Conservation (phyloP, 2,113 vertebrate species). For the Callopanchax toddi region DNA sequence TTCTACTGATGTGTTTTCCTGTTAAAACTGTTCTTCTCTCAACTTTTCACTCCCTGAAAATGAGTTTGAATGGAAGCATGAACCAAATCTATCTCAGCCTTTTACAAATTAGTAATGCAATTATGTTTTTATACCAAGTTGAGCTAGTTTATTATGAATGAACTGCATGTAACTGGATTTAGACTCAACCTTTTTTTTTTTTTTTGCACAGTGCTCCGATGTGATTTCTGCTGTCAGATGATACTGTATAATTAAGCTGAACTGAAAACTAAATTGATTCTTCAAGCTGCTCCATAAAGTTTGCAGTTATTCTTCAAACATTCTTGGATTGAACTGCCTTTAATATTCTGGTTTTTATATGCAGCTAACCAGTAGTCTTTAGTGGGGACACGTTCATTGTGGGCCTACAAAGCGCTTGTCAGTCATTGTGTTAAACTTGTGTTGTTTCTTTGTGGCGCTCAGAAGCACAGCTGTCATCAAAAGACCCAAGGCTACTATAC, state of each 20-base stretch:
- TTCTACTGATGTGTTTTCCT: too few relatives aligned
- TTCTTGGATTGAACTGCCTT: conserved; percentile 41
- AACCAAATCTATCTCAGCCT: too few relatives aligned
- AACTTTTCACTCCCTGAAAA: too few relatives aligned
- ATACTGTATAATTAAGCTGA: background rate
- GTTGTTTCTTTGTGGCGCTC: conserved; percentile 70
- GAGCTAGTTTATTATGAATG: too few relatives aligned
- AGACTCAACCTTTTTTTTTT: background rate
- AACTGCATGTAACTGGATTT: background rate
- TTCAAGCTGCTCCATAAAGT: background rate
- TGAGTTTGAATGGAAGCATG: too few relatives aligned
- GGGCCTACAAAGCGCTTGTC: conserved; percentile 79
- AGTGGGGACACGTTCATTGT: conserved; percentile 69
- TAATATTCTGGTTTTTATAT: conserved; percentile 64
- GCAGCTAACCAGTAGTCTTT: conserved; percentile 67
- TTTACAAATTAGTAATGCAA: too few relatives aligned
- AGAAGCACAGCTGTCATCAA: conserved; percentile 77
- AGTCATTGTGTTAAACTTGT: conserved; percentile 77
- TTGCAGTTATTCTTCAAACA: conserved; percentile 1
- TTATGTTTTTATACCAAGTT: too few relatives aligned
- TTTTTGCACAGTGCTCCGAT: background rate
- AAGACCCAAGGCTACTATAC: conserved; percentile 70
- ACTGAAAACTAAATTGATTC: background rate
- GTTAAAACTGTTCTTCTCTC: too few relatives aligned
- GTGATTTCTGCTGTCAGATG: background rate